Conservation (phyloP, 2,888 invertebrate species). For the Anaspis maculata region DNA sequence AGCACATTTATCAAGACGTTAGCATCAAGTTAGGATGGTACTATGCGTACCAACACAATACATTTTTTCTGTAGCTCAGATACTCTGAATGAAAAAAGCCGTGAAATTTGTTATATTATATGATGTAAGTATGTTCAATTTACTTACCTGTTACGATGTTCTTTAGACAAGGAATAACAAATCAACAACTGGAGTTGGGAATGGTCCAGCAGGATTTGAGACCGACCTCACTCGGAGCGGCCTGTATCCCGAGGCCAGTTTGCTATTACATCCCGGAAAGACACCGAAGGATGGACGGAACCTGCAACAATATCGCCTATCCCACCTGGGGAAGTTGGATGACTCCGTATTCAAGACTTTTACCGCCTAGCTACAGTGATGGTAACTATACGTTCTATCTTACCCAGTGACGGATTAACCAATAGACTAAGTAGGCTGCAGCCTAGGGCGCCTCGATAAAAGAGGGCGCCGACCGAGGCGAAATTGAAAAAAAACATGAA, state of each 20-base stretch:
- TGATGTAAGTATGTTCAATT: too few relatives aligned
- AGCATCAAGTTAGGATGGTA: too few relatives aligned
- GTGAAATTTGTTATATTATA: too few relatives aligned
- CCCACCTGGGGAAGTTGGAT: constrained; percentile 65
- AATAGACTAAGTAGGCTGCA: background rate
- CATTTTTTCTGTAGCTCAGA: too few relatives aligned
- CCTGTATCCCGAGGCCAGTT: constrained; percentile 35
- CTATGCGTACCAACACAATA: too few relatives aligned
- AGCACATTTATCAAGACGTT: too few relatives aligned
- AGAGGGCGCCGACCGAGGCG: too few relatives aligned
- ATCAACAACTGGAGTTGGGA: constrained; percentile 41
- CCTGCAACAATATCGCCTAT: constrained; percentile 68
- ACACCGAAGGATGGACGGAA: constrained; percentile 69
- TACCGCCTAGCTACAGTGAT: constrained; percentile 60
- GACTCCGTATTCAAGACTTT: constrained; percentile 55
- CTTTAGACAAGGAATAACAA: constrained; percentile 42
- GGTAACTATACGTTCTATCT: constrained; percentile 44
- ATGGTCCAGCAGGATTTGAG: constrained; percentile 41
- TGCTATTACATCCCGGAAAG: constrained; percentile 44
- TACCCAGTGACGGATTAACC: background rate
- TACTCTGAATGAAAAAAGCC: too few relatives aligned
- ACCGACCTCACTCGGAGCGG: constrained; percentile 39
- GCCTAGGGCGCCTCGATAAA: too few relatives aligned
- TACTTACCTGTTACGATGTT: too few relatives aligned
- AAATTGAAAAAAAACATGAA: too few relatives aligned